Conservation (phyloP, 2,113 vertebrate species). For the Brevimyrus niger region DNA sequence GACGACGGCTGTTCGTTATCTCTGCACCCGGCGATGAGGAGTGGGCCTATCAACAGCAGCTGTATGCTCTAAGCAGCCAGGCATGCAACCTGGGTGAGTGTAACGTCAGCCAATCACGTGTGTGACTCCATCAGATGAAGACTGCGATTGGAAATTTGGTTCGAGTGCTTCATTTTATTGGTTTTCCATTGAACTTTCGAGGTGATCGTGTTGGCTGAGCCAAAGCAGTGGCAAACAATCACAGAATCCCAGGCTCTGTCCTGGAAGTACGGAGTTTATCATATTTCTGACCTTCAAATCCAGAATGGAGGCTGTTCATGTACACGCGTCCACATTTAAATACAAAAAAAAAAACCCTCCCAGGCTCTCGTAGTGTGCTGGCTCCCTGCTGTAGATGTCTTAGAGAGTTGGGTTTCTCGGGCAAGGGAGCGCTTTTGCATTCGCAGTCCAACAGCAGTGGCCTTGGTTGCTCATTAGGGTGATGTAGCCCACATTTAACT, state of each 20-base stretch:
- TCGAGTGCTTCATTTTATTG: background rate
- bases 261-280: background rate
- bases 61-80: slow-evolving; percentile 84
- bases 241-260: background rate
- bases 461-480: background rate
- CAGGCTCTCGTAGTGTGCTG: background rate
- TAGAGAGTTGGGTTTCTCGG: background rate
- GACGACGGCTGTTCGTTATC: slow-evolving; percentile 87
- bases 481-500: background rate
- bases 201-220: background rate
- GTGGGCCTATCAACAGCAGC: slow-evolving; percentile 97
- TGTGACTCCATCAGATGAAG: background rate
- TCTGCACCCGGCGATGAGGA: slow-evolving; percentile 91
- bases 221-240: background rate
- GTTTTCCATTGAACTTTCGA: background rate
- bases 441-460: background rate
- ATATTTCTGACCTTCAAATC: background rate
- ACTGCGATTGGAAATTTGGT: background rate
- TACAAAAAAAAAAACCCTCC: background rate
- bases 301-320: background rate
- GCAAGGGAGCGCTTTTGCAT: background rate
- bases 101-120: background rate
- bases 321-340: background rate
- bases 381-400: background rate
- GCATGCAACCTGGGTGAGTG: slow-evolving; percentile 95